Percentiles rank a stretch among this genome's conserved stretches.
Conservation (phyloP, 2,888 invertebrate genomes). For the Anthophora plumipes region DNA sequence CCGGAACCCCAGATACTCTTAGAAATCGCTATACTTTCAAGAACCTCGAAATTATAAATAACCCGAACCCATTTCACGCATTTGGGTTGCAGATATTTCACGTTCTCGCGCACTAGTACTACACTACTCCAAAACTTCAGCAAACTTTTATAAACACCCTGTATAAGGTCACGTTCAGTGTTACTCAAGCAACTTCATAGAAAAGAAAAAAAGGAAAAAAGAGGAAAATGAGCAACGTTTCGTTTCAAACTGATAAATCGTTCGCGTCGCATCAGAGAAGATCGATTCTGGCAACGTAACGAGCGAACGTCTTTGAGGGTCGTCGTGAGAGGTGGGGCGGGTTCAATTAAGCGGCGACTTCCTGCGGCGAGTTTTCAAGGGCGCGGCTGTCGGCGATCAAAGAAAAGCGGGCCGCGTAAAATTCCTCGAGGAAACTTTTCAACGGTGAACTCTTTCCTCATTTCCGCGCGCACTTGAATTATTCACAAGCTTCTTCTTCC, state of each 20-base stretch:
- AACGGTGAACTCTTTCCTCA: slow-evolving; percentile 83
- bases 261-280: not conserved
- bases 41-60: too few relatives aligned
- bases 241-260: not conserved
- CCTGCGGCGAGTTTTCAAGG: slow-evolving; percentile 58
- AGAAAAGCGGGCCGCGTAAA: slow-evolving; percentile 73
- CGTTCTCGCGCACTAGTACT: too few relatives aligned
- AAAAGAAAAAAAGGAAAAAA: too few relatives aligned
- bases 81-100: too few relatives aligned
- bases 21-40: too few relatives aligned
- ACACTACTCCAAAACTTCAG: too few relatives aligned
- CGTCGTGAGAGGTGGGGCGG: not conserved
- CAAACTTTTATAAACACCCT: too few relatives aligned
- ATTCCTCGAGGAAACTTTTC: slow-evolving; percentile 82
- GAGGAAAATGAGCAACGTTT: not conserved
- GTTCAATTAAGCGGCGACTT: slow-evolving; percentile 52
- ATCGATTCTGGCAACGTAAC: slow-evolving; percentile 8
- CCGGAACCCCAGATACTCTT: too few relatives aligned
- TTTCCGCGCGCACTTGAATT: slow-evolving; percentile 83
- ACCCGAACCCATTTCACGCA: too few relatives aligned
- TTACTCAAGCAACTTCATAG: not conserved
- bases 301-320: slow-evolving; percentile 34
- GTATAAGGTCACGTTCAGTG: not conserved
- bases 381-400: slow-evolving; percentile 45
- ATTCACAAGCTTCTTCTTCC: slow-evolving; percentile 82